phyloP scores from a whole-genome alignment of 2,888 invertebrate genomes.

The Agrenia bidenticulata region DNA sequence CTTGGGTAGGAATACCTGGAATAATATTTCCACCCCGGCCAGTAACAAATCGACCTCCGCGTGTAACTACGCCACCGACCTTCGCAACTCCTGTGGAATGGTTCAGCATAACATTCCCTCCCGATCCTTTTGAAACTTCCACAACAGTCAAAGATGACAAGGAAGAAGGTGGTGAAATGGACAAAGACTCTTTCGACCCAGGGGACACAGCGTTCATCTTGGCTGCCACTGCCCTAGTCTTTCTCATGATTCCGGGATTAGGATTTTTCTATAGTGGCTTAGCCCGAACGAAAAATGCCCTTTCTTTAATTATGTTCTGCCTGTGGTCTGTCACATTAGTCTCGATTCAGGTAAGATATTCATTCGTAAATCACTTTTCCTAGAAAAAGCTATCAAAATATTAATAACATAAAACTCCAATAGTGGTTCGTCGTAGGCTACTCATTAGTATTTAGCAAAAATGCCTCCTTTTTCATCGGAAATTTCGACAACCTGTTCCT shows the following conservation, averaged over 20 bases:
- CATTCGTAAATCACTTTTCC: too few species aligned
- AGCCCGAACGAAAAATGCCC: slow-evolving; percentile 38
- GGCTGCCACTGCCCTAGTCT: slow-evolving; percentile 34
- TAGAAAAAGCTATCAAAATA: not conserved
- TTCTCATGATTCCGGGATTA: slow-evolving; percentile 47
- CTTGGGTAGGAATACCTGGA: too few species aligned
- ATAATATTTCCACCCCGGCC: too few species aligned
- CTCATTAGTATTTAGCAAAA: slow-evolving; percentile 33
- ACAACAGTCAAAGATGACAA: too few species aligned
- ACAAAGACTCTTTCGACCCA: slow-evolving; percentile 10
- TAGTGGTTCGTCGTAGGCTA: slow-evolving; percentile 46
- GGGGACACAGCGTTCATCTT: slow-evolving; percentile 47
- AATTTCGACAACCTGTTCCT: slow-evolving; percentile 41
- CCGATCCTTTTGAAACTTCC: too few species aligned
- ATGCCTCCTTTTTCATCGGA: slow-evolving; percentile 35
- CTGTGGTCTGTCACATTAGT: slow-evolving; percentile 45
- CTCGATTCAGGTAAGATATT: slow-evolving; percentile 42
- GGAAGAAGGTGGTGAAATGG: not conserved
- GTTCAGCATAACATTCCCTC: too few species aligned
- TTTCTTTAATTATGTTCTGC: slow-evolving; percentile 41
- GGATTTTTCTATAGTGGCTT: slow-evolving; percentile 49
- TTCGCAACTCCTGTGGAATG: too few species aligned
- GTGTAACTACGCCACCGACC: too few species aligned
- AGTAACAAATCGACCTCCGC: too few species aligned
- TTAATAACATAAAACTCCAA: not conserved